Conservation (phyloP, 2,888 invertebrate species). For the Drosophila falleni region DNA sequence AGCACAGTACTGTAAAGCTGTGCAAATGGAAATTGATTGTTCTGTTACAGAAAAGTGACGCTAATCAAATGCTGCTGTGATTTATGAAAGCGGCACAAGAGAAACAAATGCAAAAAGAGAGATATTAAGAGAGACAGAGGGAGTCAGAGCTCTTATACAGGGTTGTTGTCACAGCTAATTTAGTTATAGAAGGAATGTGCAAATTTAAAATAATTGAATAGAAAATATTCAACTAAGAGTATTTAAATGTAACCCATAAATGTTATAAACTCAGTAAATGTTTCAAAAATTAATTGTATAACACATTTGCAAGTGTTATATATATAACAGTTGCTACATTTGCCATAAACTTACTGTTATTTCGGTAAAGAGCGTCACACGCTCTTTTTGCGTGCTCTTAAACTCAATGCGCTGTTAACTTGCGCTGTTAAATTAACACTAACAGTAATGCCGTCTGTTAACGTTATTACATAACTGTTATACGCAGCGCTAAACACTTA, state of each 20-base stretch:
- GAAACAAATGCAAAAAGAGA: background rate
- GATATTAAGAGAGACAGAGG: background rate
- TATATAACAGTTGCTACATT: conserved; percentile 20
- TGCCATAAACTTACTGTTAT: background rate
- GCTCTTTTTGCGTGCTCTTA: conserved; percentile 3
- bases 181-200: background rate
- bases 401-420: conserved; percentile 4
- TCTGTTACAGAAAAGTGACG: conserved; percentile 34
- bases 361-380: conserved; percentile 11
- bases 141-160: conserved; percentile 55
- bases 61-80: conserved; percentile 58
- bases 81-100: conserved; percentile 30
- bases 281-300: conserved; percentile 5
- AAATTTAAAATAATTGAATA: background rate
- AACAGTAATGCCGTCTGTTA: conserved; percentile 12
- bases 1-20: conserved; percentile 18
- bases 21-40: conserved; percentile 46
- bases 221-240: background rate
- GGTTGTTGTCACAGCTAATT: conserved; percentile 41
- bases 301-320: conserved; percentile 16
- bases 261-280: background rate
- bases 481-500: conserved; percentile 11
- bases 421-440: conserved; percentile 8
- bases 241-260: background rate
- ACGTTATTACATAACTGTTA: conserved; percentile 50